Percentiles rank a stretch among this genome's conserved stretches.
phyloP scores from a whole-genome alignment of 2,797 vertebrate genomes.

The Borostomias antarcticus region DNA sequence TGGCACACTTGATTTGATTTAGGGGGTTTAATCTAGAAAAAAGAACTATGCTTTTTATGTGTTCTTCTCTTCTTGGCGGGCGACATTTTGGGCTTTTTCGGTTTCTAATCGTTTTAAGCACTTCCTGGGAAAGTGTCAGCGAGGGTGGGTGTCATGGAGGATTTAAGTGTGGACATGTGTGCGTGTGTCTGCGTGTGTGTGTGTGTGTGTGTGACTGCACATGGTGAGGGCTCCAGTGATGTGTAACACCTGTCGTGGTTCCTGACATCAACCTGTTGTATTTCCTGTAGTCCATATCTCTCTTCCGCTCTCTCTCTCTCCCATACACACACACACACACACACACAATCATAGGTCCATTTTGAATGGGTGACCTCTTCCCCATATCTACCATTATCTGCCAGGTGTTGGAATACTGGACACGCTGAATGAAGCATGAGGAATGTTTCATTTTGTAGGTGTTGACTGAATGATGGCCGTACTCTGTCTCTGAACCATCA shows the following conservation, averaged over 20 bases:
- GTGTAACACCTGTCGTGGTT: conserved; percentile 59
- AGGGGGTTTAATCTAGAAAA: conserved; percentile 67
- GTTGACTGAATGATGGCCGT: conserved; percentile 63
- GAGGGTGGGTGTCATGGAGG: conserved; percentile 35
- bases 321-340: conserved; percentile 1
- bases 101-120: conserved; percentile 68
- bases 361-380: conserved; percentile 34
- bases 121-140: conserved; percentile 67
- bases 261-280: conserved; percentile 39
- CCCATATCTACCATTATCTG: conserved; percentile 32
- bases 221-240: conserved; percentile 21
- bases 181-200: conserved; percentile 32
- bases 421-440: conserved; percentile 31
- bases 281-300: conserved; percentile 31
- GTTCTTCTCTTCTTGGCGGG: conserved; percentile 55
- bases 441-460: conserved; percentile 69
- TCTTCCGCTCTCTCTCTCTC: not conserved
- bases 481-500: conserved; percentile 28
- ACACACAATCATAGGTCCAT: conserved; percentile 1
- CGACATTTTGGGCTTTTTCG: conserved; percentile 45
- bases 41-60: conserved; percentile 54
- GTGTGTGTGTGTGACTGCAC: conserved; percentile 19
- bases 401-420: conserved; percentile 44
- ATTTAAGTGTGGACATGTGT: conserved; percentile 34
- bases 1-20: conserved; percentile 72